These are phyloP conservation scores for Schizotus pectinicornis DNA, from an alignment of 2,888 invertebrate species.

Conservation along the genomic window DNA sequence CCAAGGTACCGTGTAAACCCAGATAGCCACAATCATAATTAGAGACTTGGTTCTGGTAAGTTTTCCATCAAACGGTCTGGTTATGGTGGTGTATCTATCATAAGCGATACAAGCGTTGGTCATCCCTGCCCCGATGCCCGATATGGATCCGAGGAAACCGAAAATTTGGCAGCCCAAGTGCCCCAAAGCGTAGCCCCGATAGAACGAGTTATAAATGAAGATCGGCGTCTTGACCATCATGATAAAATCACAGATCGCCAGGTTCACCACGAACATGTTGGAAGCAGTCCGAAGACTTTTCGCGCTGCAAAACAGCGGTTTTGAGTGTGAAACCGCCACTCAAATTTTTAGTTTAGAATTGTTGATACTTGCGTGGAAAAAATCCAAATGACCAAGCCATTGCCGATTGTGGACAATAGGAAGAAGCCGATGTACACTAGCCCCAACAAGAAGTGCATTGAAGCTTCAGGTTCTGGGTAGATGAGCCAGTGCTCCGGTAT, in stretches of 20 bases:
- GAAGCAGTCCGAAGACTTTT: conserved; percentile 79
- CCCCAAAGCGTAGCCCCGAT: conserved; percentile 78
- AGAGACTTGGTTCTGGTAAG: conserved; percentile 81
- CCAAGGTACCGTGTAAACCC: conserved; percentile 84
- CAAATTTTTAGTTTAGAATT: neutral
- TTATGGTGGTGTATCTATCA: conserved; percentile 81
- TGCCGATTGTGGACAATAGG: conserved; percentile 72
- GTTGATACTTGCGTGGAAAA: conserved; percentile 72
- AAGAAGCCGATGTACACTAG: conserved; percentile 78
- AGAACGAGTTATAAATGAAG: conserved; percentile 84
- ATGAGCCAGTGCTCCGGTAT: conserved; percentile 84
- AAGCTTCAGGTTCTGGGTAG: conserved; percentile 80
- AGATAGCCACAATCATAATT: conserved; percentile 74
- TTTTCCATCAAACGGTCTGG: conserved; percentile 82
- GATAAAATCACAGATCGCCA: conserved; percentile 82
- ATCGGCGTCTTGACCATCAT: conserved; percentile 89
- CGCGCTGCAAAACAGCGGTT: conserved; percentile 61
- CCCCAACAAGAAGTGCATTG: conserved; percentile 80
- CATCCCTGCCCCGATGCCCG: conserved; percentile 79
- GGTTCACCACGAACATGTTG: conserved; percentile 82
- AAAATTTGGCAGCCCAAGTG: conserved; percentile 79
- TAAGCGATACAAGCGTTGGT: conserved; percentile 88
- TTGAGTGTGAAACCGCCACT: conserved; percentile 2
- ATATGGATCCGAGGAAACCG: conserved; percentile 75
- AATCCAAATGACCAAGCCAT: conserved; percentile 85